Percentiles rank a stretch among this genome's conserved stretches.
phyloP scores from a whole-genome alignment of 2,888 invertebrate species.

The Laothoe populi region DNA sequence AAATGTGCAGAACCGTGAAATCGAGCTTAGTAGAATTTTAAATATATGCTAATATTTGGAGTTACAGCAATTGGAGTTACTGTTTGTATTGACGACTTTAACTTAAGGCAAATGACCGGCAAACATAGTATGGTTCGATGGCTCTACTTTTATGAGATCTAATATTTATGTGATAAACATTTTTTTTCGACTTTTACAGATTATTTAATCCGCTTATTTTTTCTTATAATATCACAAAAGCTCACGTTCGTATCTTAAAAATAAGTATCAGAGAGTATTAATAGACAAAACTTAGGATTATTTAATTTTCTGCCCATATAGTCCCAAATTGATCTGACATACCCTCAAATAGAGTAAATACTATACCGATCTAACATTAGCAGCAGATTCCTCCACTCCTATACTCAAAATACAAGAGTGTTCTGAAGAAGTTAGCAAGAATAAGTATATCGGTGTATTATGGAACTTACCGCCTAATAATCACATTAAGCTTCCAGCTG shows the following conservation, averaged over 20 bases:
- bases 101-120: neutral
- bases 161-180: no score
- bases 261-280: no score
- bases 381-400: no score
- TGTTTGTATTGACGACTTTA: neutral
- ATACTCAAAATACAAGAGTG: no score
- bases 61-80: neutral
- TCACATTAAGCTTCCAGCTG: slow-evolving; percentile 36
- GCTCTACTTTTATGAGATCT: neutral
- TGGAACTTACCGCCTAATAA: slow-evolving; percentile 3
- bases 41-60: neutral
- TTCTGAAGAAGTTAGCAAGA: neutral
- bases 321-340: no score
- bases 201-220: no score
- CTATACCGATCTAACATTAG: no score
- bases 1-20: neutral
- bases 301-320: no score
- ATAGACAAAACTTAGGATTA: no score
- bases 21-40: neutral
- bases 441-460: neutral
- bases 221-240: neutral
- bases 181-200: no score
- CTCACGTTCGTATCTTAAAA: neutral
- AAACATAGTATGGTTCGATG: neutral
- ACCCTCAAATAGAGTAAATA: no score